These are phyloP conservation scores for Andrena cerasifolii DNA, from an alignment of 1,140 invertebrate species.

Conservation along the genomic window DNA sequence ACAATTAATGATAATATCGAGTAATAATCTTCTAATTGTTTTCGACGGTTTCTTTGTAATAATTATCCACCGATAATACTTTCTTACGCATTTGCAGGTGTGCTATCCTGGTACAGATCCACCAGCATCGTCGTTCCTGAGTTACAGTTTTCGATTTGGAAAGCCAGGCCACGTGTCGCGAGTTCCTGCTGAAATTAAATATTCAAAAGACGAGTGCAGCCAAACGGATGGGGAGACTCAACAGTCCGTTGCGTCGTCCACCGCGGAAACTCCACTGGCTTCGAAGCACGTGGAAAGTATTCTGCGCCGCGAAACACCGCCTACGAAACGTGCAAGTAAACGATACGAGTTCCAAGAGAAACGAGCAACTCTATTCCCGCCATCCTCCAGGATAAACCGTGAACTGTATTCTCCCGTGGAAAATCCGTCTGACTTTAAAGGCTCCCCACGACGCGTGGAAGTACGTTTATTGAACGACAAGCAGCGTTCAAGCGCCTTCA, in stretches of 20 bases:
- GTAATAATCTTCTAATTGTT: not conserved
- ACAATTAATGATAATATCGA: not conserved
- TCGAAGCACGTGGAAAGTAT: no score
- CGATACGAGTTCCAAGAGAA: not conserved
- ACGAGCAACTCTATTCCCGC: no score
- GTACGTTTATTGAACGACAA: not conserved
- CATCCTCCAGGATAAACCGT: constrained; percentile 9
- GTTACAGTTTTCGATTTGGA: not conserved
- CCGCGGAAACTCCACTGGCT: no score
- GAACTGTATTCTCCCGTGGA: constrained; percentile 2
- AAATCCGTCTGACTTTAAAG: not conserved
- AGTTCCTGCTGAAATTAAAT: not conserved
- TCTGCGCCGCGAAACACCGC: no score
- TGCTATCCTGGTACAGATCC: not conserved
- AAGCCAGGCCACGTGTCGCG: not conserved
- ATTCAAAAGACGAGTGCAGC: not conserved
- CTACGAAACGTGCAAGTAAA: not conserved
- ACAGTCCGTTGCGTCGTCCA: not conserved
- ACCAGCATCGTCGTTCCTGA: not conserved
- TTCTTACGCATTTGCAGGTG: not conserved
- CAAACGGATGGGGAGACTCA: not conserved
- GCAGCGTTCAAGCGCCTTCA: not conserved
- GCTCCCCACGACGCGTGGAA: not conserved
- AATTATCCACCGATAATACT: not conserved
- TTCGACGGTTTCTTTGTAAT: not conserved